Conservation (phyloP, 2,888 invertebrate species). For the Frankliniella fusca region DNA sequence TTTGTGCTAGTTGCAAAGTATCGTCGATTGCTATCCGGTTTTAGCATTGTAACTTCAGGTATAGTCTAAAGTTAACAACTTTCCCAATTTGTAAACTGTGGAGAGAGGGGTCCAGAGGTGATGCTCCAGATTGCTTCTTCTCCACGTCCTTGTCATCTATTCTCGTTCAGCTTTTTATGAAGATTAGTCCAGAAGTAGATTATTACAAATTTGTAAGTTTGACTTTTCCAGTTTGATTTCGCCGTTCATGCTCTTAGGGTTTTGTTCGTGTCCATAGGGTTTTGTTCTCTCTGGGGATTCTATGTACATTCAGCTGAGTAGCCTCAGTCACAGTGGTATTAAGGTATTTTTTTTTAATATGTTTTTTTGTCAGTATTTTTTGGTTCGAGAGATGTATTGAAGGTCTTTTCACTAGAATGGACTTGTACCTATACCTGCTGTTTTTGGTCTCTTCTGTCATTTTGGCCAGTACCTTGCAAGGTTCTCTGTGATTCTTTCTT, state of each 20-base stretch:
- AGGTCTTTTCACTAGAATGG: neutral
- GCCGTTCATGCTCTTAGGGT: neutral
- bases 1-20: neutral
- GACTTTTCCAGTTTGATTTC: neutral
- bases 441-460: neutral
- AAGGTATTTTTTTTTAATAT: neutral
- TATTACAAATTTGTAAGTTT: neutral
- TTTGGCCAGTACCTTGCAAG: neutral
- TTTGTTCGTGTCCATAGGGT: neutral
- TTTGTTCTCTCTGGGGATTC: neutral
- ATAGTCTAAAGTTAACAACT: neutral
- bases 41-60: neutral
- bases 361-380: neutral
- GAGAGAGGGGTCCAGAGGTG: neutral
- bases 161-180: neutral
- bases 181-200: neutral
- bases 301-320: neutral
- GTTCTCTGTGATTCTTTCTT: neutral
- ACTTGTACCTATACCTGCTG: no score
- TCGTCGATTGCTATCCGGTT: neutral
- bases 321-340: neutral
- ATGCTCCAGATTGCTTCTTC: neutral
- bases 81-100: neutral
- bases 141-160: neutral
- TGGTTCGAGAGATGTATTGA: neutral